phyloP scores from a whole-genome alignment of 1,140 invertebrate genomes.

The Calosoma granatense region DNA sequence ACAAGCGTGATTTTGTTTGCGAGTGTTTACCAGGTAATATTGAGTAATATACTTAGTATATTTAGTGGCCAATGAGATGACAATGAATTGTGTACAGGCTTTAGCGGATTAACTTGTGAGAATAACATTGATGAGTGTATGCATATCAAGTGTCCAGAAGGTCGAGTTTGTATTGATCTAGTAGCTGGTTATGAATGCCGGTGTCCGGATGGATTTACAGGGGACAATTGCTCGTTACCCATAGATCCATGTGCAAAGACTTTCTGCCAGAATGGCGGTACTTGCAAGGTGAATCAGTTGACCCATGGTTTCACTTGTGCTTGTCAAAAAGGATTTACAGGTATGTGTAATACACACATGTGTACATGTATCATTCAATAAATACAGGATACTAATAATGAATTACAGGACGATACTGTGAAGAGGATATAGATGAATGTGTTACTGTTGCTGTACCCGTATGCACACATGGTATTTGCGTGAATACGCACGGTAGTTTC shows the following conservation, averaged over 20 bases:
- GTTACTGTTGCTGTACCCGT: slow-evolving; percentile 41
- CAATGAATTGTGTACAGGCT: slow-evolving; percentile 37
- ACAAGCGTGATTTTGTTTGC: slow-evolving; percentile 42
- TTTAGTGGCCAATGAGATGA: neutral
- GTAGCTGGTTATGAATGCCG: slow-evolving; percentile 62
- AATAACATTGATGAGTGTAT: slow-evolving; percentile 64
- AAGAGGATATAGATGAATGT: slow-evolving; percentile 72
- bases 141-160: slow-evolving; percentile 51
- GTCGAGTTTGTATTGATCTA: slow-evolving; percentile 52
- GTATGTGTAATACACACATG: no score
- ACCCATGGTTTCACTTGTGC: slow-evolving; percentile 44
- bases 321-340: slow-evolving; percentile 42
- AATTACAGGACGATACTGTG: slow-evolving; percentile 58
- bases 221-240: slow-evolving; percentile 50
- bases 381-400: no score
- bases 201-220: slow-evolving; percentile 67
- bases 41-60: slow-evolving; percentile 13
- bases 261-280: slow-evolving; percentile 44
- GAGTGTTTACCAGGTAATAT: slow-evolving; percentile 37
- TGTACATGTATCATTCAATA: no score
- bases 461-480: slow-evolving; percentile 75
- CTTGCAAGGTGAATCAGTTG: slow-evolving; percentile 38
- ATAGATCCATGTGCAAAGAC: slow-evolving; percentile 43
- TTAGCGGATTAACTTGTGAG: slow-evolving; percentile 68
- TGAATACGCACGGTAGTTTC: slow-evolving; percentile 66